Evolutionary conservation across 2,888 invertebrate species (phyloP).

Genomic region (Dione vanillae): DNA sequence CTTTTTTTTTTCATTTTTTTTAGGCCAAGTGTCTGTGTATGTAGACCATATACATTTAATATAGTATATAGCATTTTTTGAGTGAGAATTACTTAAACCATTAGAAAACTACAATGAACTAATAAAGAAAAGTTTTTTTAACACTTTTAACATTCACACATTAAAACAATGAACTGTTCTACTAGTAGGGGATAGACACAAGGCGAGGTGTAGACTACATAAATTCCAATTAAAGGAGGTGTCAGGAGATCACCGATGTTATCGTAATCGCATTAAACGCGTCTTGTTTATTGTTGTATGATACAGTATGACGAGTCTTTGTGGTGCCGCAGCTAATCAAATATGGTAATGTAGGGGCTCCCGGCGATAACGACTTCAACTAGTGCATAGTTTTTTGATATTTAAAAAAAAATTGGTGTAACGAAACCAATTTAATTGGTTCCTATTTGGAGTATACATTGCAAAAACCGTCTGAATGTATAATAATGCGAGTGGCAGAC

Average conservation of each 20-base stretch:
- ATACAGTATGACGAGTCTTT: conserved; percentile 58
- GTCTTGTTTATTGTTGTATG: conserved; percentile 64
- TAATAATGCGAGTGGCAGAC: too few relatives aligned
- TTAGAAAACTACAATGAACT: not conserved
- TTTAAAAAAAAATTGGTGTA: not conserved
- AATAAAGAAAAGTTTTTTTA: not conserved
- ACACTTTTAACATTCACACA: not conserved
- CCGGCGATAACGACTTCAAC: not conserved
- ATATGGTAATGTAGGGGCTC: conserved; percentile 35
- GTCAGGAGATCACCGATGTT: conserved; percentile 56
- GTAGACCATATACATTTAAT: too few relatives aligned
- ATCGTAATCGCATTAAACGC: conserved; percentile 50
- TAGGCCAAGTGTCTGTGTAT: too few relatives aligned
- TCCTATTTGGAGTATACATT: not conserved
- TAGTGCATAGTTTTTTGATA: conserved; percentile 12
- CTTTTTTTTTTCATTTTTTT: too few relatives aligned
- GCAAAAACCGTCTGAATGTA: too few relatives aligned
- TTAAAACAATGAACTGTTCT: conserved; percentile 1
- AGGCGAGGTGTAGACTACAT: conserved; percentile 67
- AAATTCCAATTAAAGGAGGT: conserved; percentile 80
- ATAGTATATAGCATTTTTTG: too few relatives aligned
- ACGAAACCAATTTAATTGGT: not conserved
- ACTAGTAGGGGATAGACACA: conserved; percentile 50
- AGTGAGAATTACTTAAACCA: too few relatives aligned
- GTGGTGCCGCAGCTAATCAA: conserved; percentile 35